Evolutionary conservation across 64 coral and sea anemone species (phyloP).

Genomic region (Porites australiensis): DNA sequence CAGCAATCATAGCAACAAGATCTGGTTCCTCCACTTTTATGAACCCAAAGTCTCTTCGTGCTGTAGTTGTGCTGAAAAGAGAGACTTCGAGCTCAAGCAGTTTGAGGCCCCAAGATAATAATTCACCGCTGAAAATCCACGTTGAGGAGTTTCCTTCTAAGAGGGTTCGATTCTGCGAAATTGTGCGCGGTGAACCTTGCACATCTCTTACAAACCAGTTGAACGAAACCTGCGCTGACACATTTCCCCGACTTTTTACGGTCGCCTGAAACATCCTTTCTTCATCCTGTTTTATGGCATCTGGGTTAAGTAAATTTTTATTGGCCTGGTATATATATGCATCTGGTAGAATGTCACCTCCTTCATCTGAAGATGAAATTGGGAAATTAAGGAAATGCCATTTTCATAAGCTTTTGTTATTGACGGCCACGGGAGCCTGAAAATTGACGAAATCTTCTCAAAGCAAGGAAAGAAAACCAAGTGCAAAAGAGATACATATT

Average conservation of each 20-base stretch:
- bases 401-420: too few relatives aligned
- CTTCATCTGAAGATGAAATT: neutral
- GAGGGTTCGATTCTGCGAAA: neutral
- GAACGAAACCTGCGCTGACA: neutral
- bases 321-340: neutral
- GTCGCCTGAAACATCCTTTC: neutral
- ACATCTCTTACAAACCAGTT: conserved; percentile 15
- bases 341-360: neutral
- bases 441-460: too few relatives aligned
- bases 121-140: neutral
- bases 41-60: neutral
- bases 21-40: neutral
- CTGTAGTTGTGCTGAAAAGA: neutral
- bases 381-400: too few relatives aligned
- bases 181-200: neutral
- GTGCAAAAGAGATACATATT: too few relatives aligned
- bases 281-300: neutral
- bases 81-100: conserved; percentile 7
- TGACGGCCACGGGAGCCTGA: too few relatives aligned
- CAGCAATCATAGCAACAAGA: neutral
- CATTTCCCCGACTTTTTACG: too few relatives aligned
- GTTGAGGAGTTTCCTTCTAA: neutral
- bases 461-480: too few relatives aligned
- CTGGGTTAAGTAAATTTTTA: neutral
- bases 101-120: neutral